Base-by-base conservation (phyloP, 2,113 vertebrate genomes). In the Ivindomyrus marchei region DNA sequence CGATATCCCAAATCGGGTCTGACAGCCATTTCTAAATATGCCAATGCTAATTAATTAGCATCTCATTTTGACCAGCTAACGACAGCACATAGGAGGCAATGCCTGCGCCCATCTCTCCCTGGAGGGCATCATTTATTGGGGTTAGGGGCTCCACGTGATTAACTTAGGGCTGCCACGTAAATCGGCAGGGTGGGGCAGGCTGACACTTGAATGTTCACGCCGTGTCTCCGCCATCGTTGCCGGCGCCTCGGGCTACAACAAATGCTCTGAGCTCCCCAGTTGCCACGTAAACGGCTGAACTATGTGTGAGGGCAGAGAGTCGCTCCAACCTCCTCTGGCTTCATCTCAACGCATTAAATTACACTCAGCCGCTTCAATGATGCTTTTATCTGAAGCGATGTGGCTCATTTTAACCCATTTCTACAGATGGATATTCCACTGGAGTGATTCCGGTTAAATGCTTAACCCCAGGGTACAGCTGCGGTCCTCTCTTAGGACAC, bases 41-140 rank as follows among this genome's bases (percentile, higher is more conserved):
- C 97, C 97, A 98, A 97, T 96, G 96, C 96, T 98, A 98, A 98
- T 99, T 98, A 98, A 98, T 98, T 98, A 98, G 96, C 97, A 97
- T 97, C 97, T 98, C 96, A 97, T 98, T 98, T 96, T 97, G 96
- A 97, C 95, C 94, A 95, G 94, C 95, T 96, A 97, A 97, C 96
- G 97, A 97, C 97, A 97, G 96, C 96, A 97, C 96, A 95, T 94
- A 93, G 95, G 96, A 96, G 95, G 96, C 94, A 94, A 97, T 96
- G 95, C 96, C 96, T 85, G 95, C 97, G 96, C 97, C 96, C 96
- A 96, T 96, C 96, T 94, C 96, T 97, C 97, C 94, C 96, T 97
- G 97, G 94, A 92, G 97, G 97, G 97, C 96, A 95, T 91, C 94
- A 93, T 96, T 97, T 96, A 96, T 96, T 96, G 96, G 97, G 97